Conservation (phyloP, 53 echinoderm and acorn worm species). For the Holothuria leucospilota region DNA sequence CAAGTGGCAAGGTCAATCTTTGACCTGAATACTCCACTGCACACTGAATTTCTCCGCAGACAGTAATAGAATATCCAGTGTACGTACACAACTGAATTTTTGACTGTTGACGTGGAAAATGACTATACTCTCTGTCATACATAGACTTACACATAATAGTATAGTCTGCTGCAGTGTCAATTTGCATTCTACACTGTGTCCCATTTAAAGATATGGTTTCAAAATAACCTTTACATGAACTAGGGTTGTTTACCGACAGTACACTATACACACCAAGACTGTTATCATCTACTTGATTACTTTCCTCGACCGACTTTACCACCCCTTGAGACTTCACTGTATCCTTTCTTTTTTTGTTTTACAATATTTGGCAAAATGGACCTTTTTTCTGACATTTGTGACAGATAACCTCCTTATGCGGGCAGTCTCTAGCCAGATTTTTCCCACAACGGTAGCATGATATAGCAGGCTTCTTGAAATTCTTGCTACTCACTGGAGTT, state of each 20-base stretch:
- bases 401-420: too few species aligned
- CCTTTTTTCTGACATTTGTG: too few species aligned
- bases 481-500: neutral
- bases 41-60: slow-evolving; percentile 33
- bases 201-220: neutral
- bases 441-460: neutral
- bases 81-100: slow-evolving; percentile 31
- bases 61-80: neutral
- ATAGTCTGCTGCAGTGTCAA: slow-evolving; percentile 38
- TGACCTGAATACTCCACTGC: slow-evolving; percentile 38
- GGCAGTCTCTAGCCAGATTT: too few species aligned
- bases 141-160: too few species aligned
- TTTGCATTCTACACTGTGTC: slow-evolving; percentile 6
- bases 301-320: slow-evolving; percentile 24
- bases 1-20: slow-evolving; percentile 21
- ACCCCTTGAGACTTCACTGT: neutral
- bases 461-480: slow-evolving; percentile 12
- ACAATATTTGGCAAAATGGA: slow-evolving; percentile 32
- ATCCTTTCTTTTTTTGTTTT: slow-evolving; percentile 17
- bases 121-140: slow-evolving; percentile 25
- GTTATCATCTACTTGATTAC: slow-evolving; percentile 6
- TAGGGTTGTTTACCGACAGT: neutral
- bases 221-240: neutral
- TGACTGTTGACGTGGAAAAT: neutral
- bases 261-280: neutral